These are phyloP conservation scores for Zaprionus camerounensis DNA, from an alignment of 1,140 invertebrate genomes.

Conservation along the genomic window DNA sequence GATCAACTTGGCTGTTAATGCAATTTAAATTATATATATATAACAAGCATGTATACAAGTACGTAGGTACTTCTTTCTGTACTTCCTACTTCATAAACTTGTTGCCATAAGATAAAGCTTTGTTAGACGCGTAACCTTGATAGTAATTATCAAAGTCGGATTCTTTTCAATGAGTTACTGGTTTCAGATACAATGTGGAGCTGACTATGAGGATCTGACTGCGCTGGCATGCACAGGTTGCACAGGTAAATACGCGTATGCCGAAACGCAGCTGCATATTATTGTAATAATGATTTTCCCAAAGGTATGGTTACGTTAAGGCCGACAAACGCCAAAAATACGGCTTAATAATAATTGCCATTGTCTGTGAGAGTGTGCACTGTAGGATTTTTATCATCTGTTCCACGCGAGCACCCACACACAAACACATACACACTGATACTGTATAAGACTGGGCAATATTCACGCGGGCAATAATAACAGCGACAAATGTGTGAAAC, in stretches of 20 bases:
- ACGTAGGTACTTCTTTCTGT: too few relatives aligned
- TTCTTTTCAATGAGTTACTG: neutral
- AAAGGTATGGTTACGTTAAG: constrained; percentile 77
- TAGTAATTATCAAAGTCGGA: neutral
- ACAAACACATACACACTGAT: constrained; percentile 52
- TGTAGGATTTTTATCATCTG: constrained; percentile 66
- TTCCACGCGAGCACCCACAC: constrained; percentile 46
- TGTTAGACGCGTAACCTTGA: too few relatives aligned
- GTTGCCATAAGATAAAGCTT: neutral
- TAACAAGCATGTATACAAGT: too few relatives aligned
- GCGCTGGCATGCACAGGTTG: constrained; percentile 10
- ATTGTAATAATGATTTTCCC: constrained; percentile 71
- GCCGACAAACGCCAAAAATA: constrained; percentile 74
- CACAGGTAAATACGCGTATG: constrained; percentile 23
- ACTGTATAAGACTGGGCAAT: constrained; percentile 54
- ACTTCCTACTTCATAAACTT: too few relatives aligned
- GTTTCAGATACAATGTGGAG: neutral
- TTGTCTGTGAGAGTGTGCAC: constrained; percentile 48
- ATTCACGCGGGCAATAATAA: constrained; percentile 53
- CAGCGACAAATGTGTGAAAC: constrained; percentile 27
- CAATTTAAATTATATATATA: too few relatives aligned
- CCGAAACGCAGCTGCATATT: constrained; percentile 73
- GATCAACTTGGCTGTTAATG: too few relatives aligned
- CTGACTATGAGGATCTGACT: too few relatives aligned
- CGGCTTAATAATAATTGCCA: constrained; percentile 62